phyloP scores from a whole-genome alignment of 2,888 invertebrate genomes.

The Formica aserva region DNA sequence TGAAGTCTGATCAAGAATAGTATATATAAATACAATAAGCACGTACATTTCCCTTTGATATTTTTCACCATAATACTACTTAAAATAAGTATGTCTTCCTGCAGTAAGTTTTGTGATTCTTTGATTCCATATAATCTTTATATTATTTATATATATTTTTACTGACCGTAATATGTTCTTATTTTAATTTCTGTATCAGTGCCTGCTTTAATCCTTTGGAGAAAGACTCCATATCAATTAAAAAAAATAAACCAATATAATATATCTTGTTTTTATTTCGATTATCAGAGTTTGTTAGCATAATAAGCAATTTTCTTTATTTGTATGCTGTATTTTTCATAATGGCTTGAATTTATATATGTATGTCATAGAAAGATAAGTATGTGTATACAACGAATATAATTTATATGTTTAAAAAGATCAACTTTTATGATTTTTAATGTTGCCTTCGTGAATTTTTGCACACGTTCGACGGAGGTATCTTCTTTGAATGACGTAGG shows the following conservation, averaged over 20 bases:
- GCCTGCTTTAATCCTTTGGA: background rate
- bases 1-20: background rate
- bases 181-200: background rate
- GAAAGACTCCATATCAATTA: background rate
- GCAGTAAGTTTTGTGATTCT: background rate
- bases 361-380: no score
- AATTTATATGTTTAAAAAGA: slow-evolving; percentile 5
- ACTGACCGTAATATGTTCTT: background rate
- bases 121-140: background rate
- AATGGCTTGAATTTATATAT: background rate
- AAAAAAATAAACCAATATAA: background rate
- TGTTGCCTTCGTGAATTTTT: slow-evolving; percentile 17
- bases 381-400: background rate
- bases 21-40: slow-evolving; percentile 9
- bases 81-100: background rate
- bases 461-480: slow-evolving; percentile 28
- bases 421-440: background rate
- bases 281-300: background rate
- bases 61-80: background rate
- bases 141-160: background rate
- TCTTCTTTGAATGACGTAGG: slow-evolving; percentile 64
- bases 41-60: background rate
- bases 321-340: background rate
- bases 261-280: background rate
- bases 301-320: background rate